A percentile compares a stretch with the other conserved stretches of the same genome.
Conservation (phyloP, 2,888 invertebrate species). For the Aradus depressus region DNA sequence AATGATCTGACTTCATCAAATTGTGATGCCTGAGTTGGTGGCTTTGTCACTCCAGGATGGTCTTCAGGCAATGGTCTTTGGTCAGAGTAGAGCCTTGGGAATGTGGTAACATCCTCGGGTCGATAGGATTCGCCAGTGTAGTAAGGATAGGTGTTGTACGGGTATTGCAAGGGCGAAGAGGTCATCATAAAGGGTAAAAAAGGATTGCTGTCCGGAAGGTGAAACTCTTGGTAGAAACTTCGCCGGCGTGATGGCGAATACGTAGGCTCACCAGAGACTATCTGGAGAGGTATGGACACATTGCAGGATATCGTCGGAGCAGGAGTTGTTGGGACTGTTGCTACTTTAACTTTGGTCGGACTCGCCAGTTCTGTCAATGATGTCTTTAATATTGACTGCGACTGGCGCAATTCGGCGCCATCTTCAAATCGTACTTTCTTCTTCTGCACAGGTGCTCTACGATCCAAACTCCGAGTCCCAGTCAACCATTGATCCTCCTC, state of each 20-base stretch:
- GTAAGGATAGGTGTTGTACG: not conserved
- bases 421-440: constrained; percentile 10
- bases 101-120: too few relatives aligned
- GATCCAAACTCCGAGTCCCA: constrained; percentile 4
- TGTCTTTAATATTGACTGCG: constrained; percentile 20
- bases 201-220: constrained; percentile 8
- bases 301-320: constrained; percentile 23
- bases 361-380: constrained; percentile 22
- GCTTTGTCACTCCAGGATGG: too few relatives aligned
- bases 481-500: constrained; percentile 1
- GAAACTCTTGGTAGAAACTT: not conserved
- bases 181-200: not conserved
- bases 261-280: constrained; percentile 8
- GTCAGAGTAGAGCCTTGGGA: too few relatives aligned
- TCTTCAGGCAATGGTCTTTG: too few relatives aligned
- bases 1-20: constrained; percentile 6
- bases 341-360: constrained; percentile 24
- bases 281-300: constrained; percentile 23
- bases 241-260: not conserved
- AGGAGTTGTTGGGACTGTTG: constrained; percentile 16
- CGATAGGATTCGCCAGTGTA: too few relatives aligned
- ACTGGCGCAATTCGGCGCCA: not conserved
- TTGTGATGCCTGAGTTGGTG: too few relatives aligned
- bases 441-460: not conserved
- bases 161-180: not conserved